Percentiles rank a stretch among this genome's conserved stretches.
phyloP scores from a whole-genome alignment of 2,888 invertebrate species.

The Cheilosia pagana region DNA sequence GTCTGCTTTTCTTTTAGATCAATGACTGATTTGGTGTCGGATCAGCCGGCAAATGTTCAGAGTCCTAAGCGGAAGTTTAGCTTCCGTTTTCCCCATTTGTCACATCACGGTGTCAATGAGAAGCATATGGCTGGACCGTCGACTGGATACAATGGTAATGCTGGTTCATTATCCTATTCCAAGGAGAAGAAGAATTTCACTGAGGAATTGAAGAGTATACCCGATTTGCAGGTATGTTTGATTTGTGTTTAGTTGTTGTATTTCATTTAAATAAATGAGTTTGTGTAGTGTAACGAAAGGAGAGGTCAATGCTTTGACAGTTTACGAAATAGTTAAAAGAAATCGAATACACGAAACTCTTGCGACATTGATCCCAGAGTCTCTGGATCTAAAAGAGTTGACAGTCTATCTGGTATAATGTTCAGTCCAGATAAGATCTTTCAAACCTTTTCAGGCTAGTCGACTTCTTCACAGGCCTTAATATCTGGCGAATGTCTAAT shows the following conservation, averaged over 20 bases:
- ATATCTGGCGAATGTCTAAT: too few species aligned
- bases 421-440: too few species aligned
- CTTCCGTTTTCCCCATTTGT: constrained; percentile 87
- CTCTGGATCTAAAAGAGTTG: too few species aligned
- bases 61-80: constrained; percentile 91
- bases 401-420: too few species aligned
- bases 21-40: constrained; percentile 86
- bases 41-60: constrained; percentile 85
- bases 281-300: constrained; percentile 31
- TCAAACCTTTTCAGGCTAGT: too few species aligned
- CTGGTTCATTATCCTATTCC: constrained; percentile 82
- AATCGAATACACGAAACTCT: too few species aligned
- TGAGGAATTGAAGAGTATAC: constrained; percentile 93
- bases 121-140: constrained; percentile 77
- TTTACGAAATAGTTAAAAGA: not conserved
- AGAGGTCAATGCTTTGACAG: constrained; percentile 41
- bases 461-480: too few species aligned
- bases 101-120: constrained; percentile 78
- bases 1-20: constrained; percentile 82
- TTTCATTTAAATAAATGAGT: constrained; percentile 29
- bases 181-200: constrained; percentile 91
- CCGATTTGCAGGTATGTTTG: constrained; percentile 92
- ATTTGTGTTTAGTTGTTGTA: constrained; percentile 36
- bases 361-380: too few species aligned
- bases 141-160: constrained; percentile 79